phyloP scores from a whole-genome alignment of 2,797 vertebrate species.

The Psittacula echo region DNA sequence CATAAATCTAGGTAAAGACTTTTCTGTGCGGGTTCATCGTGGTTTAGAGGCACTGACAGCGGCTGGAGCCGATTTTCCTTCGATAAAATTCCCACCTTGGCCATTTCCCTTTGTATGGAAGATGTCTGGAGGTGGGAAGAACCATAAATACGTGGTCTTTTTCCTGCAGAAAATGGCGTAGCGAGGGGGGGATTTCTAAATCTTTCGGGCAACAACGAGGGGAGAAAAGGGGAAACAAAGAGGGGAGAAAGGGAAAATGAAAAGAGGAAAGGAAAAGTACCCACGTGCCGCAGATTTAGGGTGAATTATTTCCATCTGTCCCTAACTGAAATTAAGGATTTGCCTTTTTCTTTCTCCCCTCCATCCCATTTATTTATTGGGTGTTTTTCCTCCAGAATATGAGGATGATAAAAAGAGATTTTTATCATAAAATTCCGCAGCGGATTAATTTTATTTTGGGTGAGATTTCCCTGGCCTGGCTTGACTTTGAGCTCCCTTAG shows the following conservation, averaged over 20 bases:
- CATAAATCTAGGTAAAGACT: not conserved
- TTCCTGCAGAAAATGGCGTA: not conserved
- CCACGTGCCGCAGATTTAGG: rapidly evolving
- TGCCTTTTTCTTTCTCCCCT: too few species aligned
- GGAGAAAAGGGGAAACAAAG: rapidly evolving
- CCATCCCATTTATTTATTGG: not conserved
- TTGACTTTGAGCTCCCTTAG: rapidly evolving
- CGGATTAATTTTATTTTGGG: not conserved
- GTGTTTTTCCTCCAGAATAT: not conserved
- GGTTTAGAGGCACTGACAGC: not conserved
- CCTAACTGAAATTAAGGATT: not conserved
- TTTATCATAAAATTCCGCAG: not conserved
- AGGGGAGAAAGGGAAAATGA: rapidly evolving
- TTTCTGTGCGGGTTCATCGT: not conserved
- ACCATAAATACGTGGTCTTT: not conserved
- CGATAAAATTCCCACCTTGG: not conserved
- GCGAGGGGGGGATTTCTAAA: not conserved
- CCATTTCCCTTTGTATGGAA: not conserved
- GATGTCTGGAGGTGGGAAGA: not conserved
- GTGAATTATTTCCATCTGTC: not conserved
- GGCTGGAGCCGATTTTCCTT: not conserved
- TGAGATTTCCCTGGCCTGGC: not conserved
- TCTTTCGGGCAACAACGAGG: not conserved
- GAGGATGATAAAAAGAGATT: not conserved
- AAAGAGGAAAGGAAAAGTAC: not conserved